Evolutionary conservation across 2,888 invertebrate species (phyloP).

Genomic region (Crossocerus cetratus): DNA sequence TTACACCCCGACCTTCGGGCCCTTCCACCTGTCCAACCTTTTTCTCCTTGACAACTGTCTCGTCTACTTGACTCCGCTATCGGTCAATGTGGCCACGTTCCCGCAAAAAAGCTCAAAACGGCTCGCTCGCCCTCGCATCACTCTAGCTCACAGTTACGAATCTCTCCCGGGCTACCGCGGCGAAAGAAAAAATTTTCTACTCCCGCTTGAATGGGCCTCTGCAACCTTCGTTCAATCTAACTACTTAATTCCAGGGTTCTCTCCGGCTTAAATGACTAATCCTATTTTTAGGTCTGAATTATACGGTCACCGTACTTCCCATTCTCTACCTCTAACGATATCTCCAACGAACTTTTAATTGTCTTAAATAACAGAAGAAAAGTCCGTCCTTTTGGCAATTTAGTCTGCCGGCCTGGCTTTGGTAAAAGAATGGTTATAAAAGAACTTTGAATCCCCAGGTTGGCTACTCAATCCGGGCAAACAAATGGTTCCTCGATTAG

Average conservation of each 20-base stretch:
- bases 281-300: neutral
- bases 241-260: neutral
- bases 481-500: too few species aligned
- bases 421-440: too few species aligned
- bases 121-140: neutral
- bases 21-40: slow-evolving; percentile 11
- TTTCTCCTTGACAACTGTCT: slow-evolving; percentile 2
- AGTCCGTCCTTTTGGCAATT: too few species aligned
- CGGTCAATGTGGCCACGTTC: neutral
- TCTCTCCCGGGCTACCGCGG: neutral
- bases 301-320: too few species aligned
- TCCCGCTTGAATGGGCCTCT: neutral
- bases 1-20: slow-evolving; percentile 26
- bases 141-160: neutral
- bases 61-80: neutral
- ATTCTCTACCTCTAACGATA: too few species aligned
- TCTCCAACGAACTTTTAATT: too few species aligned
- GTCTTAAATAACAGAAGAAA: too few species aligned
- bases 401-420: too few species aligned
- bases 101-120: neutral
- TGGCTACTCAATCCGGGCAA: too few species aligned
- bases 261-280: neutral
- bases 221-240: neutral
- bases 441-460: too few species aligned
- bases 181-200: neutral